phyloP scores from a whole-genome alignment of 2,888 invertebrate genomes.

The Saturnia pavonia region DNA sequence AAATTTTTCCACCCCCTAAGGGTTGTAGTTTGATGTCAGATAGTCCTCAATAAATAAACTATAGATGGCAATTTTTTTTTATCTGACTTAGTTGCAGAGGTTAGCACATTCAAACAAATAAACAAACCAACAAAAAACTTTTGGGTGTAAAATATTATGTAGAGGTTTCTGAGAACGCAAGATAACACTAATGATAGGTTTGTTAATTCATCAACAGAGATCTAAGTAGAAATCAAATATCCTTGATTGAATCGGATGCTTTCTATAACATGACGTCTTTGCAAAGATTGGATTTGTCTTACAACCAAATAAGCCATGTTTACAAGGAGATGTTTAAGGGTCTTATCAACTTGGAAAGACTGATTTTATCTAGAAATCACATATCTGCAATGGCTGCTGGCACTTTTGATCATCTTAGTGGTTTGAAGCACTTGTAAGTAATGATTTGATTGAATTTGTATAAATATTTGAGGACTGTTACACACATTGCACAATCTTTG shows the following conservation, averaged over 20 bases:
- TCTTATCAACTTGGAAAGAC: slow-evolving; percentile 84
- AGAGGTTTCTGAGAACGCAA: neutral
- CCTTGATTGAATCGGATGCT: slow-evolving; percentile 86
- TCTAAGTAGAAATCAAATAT: slow-evolving; percentile 90
- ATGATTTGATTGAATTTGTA: neutral
- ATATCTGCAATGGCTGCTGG: slow-evolving; percentile 86
- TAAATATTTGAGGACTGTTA: neutral
- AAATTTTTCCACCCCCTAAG: too few relatives aligned
- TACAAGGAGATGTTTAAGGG: slow-evolving; percentile 87
- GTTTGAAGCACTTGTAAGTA: slow-evolving; percentile 89
- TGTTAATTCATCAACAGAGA: slow-evolving; percentile 78
- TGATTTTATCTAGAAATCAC: slow-evolving; percentile 88
- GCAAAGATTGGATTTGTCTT: slow-evolving; percentile 86
- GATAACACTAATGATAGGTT: neutral
- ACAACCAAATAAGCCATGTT: slow-evolving; percentile 86
- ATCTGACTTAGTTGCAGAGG: too few relatives aligned
- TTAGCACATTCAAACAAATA: too few relatives aligned
- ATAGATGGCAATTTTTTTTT: too few relatives aligned
- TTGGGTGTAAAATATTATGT: too few relatives aligned
- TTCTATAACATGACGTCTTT: slow-evolving; percentile 88
- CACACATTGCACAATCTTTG: neutral
- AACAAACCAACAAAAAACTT: too few relatives aligned
- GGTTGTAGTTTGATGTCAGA: too few relatives aligned
- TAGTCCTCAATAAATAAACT: too few relatives aligned
- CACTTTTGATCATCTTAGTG: slow-evolving; percentile 85